These are phyloP conservation scores for Sminthurinus aureus DNA, from an alignment of 2,888 invertebrate species.

Conservation along the genomic window DNA sequence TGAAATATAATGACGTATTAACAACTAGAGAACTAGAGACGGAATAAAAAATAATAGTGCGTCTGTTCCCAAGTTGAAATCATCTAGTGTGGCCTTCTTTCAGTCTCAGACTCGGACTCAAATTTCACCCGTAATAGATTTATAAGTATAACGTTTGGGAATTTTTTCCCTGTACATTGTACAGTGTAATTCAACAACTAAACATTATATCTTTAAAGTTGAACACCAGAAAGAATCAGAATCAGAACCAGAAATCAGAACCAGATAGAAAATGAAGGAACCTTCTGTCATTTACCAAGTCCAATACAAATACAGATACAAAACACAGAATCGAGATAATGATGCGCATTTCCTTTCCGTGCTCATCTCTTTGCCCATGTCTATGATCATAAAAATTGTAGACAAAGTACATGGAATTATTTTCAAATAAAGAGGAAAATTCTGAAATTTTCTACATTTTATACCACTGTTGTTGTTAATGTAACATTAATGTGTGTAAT, in stretches of 20 bases:
- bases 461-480: background rate
- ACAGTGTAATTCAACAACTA: too few relatives aligned
- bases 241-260: background rate
- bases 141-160: constrained; percentile 36
- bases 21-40: background rate
- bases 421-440: background rate
- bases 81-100: constrained; percentile 1
- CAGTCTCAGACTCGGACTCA: background rate
- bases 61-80: background rate
- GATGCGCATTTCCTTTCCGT: constrained; percentile 45
- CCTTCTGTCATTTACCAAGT: constrained; percentile 48
- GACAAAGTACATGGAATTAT: background rate
- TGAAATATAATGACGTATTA: background rate
- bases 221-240: too few relatives aligned
- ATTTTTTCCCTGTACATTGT: background rate
- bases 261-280: constrained; percentile 15
- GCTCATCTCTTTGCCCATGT: constrained; percentile 26
- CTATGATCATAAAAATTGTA: constrained; percentile 7
- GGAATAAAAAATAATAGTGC: background rate
- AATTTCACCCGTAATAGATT: constrained; percentile 34
- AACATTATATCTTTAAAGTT: too few relatives aligned
- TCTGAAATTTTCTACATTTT: background rate
- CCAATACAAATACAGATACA: constrained; percentile 32
- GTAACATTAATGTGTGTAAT: constrained; percentile 6
- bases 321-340: constrained; percentile 18